Base-by-base conservation (phyloP, 2,113 vertebrate genomes). In the Morone chrysops region DNA sequence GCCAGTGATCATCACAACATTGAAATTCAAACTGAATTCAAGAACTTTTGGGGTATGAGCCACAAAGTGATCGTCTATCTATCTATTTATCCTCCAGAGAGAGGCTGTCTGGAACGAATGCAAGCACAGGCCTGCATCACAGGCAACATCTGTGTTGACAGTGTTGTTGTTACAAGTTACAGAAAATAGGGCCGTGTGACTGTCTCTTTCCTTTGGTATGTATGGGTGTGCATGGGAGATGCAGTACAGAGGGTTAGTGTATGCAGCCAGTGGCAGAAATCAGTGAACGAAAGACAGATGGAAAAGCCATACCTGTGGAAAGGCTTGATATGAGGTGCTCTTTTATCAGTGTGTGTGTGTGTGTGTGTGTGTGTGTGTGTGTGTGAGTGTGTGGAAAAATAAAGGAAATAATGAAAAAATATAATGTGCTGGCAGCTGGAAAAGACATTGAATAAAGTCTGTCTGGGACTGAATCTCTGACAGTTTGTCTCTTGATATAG, bases 401-500 rank as follows among this genome's bases (percentile, higher is more conserved):
- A 71, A 74, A 68, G n/a, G 43, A 72, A 69, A 68, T 69, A 18
- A 41, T 36, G 48, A 81, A 87, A 80, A 70, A 47, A 82, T 11
- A n/a, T 31, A 31, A 31, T 31, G 31, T 61, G 41, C 53, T 31
- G 4, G 53, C 80, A 90, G 66, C 82, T 90, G 90, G 89, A 81
- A 70, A 92, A 93, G 63, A 80, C 63, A 90, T 91, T 56, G 50
- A 79, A 60, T 54, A 72, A 73, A 78, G 74, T 36, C 53, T 71
- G 31, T 57, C 53, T 77, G 75, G 41, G 66, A 43, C 41, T 57
- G 22, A 60, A 80, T 78, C 62, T 60, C 70, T 87, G 80, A 78
- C 85, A 74, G 59, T 75, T 47, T 76, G 51, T 86, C 57, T 82
- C 31, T 73, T 17, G 16, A 69, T 50, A 70, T 51, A 76, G 57